A percentile compares a stretch with the other conserved stretches of the same genome.
These are phyloP conservation scores for Tenualosa thibaudeaui DNA, from an alignment of 2,797 vertebrate species.

Conservation along the genomic window DNA sequence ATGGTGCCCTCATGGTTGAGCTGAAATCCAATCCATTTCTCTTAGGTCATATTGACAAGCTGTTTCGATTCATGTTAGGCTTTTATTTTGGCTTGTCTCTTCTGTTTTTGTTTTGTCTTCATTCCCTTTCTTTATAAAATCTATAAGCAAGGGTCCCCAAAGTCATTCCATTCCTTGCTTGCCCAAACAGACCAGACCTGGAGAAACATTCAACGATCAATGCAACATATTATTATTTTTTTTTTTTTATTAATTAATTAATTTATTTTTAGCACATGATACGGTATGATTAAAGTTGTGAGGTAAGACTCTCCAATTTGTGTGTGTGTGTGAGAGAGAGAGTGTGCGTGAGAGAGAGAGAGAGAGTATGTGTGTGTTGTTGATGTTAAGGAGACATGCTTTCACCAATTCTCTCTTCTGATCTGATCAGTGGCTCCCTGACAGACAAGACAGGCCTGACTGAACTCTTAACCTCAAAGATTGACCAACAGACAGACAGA, in stretches of 20 bases:
- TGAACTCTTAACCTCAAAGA: too few species aligned
- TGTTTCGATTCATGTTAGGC: background rate
- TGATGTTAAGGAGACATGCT: background rate
- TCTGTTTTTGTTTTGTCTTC: slow-evolving; percentile 31
- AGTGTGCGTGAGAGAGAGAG: background rate
- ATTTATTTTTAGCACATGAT: background rate
- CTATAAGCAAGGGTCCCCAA: slow-evolving; percentile 38
- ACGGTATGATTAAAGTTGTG: background rate
- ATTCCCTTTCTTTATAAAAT: slow-evolving; percentile 38
- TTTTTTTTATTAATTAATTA: too few species aligned
- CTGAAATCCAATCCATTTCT: slow-evolving; percentile 45
- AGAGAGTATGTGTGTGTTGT: background rate
- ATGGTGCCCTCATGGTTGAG: slow-evolving; percentile 35
- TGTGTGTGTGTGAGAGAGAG: background rate
- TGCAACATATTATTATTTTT: slow-evolving; percentile 29
- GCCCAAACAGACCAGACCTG: slow-evolving; percentile 27
- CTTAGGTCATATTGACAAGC: background rate
- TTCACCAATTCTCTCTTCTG: background rate
- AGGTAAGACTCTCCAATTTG: background rate
- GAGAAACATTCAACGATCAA: slow-evolving; percentile 40
- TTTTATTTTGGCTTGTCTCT: background rate
- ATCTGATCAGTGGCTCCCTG: background rate
- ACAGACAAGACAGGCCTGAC: background rate
- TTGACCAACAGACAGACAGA: background rate
- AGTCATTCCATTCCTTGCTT: slow-evolving; percentile 35